Evolutionary conservation across 2,113 vertebrate genomes (phyloP).

Genomic region (Laticauda laticaudata): DNA sequence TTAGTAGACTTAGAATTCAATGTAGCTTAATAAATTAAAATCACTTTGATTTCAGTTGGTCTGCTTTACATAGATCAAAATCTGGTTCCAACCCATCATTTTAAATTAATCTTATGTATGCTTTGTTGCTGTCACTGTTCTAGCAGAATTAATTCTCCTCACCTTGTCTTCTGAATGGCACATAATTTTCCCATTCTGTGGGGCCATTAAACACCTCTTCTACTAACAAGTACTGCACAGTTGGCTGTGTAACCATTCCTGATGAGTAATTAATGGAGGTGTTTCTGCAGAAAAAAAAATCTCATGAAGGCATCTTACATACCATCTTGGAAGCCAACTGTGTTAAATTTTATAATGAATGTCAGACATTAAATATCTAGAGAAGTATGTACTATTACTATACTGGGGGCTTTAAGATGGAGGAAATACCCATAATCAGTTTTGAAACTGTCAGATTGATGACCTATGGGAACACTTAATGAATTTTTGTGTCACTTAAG

Average conservation of each 20-base stretch:
- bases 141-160: neutral
- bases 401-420: neutral
- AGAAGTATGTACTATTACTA: conserved; percentile 23
- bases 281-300: neutral
- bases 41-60: neutral
- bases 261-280: neutral
- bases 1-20: neutral
- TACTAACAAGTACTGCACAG: neutral
- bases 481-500: conserved; percentile 32
- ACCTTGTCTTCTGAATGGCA: neutral
- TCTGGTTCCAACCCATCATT: neutral
- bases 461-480: conserved; percentile 38
- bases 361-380: neutral
- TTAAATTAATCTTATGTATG: neutral
- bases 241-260: neutral
- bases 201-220: neutral
- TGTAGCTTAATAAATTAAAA: neutral
- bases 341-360: neutral
- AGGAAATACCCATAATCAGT: neutral
- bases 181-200: neutral
- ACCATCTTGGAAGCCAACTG: conserved; percentile 11
- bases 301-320: neutral
- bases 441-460: conserved; percentile 28
- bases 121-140: neutral
- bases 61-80: neutral